Percentiles rank a stretch among this genome's conserved stretches.
These are phyloP conservation scores for Lepus oiostolus DNA, from an alignment of 2,797 vertebrate genomes.

Conservation along the genomic window DNA sequence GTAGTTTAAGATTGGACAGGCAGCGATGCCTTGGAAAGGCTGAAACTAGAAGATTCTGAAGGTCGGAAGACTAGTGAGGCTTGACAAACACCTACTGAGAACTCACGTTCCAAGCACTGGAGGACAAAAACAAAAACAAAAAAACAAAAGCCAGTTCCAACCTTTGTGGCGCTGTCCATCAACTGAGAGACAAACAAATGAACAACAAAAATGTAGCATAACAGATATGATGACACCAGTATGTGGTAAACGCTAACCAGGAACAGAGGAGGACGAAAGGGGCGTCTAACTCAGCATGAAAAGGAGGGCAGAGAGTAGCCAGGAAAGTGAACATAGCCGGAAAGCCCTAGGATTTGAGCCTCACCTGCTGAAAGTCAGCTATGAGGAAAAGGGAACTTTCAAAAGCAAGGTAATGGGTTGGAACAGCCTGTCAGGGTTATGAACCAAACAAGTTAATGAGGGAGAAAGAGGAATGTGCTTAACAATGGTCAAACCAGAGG, in stretches of 20 bases:
- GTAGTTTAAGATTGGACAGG: conserved; percentile 56
- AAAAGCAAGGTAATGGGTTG: not conserved
- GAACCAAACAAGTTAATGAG: conserved; percentile 40
- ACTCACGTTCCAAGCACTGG: not conserved
- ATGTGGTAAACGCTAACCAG: not conserved
- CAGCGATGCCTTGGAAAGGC: not conserved
- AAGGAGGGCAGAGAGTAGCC: not conserved
- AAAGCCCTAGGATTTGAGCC: not conserved
- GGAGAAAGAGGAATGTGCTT: conserved; percentile 61
- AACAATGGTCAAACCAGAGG: not conserved
- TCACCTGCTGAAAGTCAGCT: not conserved
- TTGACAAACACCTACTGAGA: not conserved
- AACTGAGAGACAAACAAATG: not conserved
- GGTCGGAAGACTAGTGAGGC: not conserved
- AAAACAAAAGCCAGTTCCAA: not conserved
- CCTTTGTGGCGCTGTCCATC: not conserved
- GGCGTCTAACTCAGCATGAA: not conserved
- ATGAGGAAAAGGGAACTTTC: conserved; percentile 7
- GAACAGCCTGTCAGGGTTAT: conserved; percentile 17
- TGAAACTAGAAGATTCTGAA: conserved; percentile 50
- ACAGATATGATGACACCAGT: not conserved
- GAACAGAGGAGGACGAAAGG: not conserved
- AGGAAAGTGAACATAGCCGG: not conserved
- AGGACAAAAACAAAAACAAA: not conserved
- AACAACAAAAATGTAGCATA: not conserved